Evolutionary conservation across 2,797 vertebrate genomes (phyloP), one percentile per base, ranked within the genome.

Genomic region (Phrynocephalus guinanensis): DNA sequence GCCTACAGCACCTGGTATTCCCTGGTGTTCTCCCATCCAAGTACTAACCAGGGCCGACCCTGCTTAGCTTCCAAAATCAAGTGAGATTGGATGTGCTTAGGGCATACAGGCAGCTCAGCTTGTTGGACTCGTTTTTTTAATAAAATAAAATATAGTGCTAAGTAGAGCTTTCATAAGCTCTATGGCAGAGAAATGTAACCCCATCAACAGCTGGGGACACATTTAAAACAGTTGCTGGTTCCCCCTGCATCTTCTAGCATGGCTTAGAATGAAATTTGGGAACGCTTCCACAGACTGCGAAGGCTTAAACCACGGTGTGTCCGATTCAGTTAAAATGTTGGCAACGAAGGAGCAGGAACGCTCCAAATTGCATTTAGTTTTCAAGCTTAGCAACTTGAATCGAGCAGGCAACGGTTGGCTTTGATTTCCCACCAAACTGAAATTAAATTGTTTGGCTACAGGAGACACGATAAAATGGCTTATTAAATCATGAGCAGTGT

Each of bases 381-480:
- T 73, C 87, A 83, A 85, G 67, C 15, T n/a, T 38, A 80, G 26
- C 68, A 86, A 81, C 44, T 15, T 73, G 70, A 56, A 86, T 24
- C 38, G 26, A 73, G 70, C 52, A 52, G 44, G 60, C 60, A 80
- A 81, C 48, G 16, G n/a, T 73, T 85, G 70, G 44, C 71, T 70
- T 87, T 56, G 86, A 70, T 60, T 87, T 78, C 33, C 26, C 60
- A 48, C 60, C 70, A 88, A 85, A 67, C 24, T 33, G 70, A 75
- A 88, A 85, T 85, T 83, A 83, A 78, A 87, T 70, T 87, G 66
- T 83, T 71, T 83, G 86, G 86, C 50, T 83, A 72, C 73, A 83
- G 66, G 9, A 56, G 75, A 10, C 50, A 71, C 1, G 18, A 52
- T 56, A 86, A 79, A 38, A 82, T 44, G 20, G 48, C 56, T 78